These are phyloP conservation scores for Apaloderma vittatum DNA, from an alignment of 2,113 vertebrate genomes.

Conservation along the genomic window DNA sequence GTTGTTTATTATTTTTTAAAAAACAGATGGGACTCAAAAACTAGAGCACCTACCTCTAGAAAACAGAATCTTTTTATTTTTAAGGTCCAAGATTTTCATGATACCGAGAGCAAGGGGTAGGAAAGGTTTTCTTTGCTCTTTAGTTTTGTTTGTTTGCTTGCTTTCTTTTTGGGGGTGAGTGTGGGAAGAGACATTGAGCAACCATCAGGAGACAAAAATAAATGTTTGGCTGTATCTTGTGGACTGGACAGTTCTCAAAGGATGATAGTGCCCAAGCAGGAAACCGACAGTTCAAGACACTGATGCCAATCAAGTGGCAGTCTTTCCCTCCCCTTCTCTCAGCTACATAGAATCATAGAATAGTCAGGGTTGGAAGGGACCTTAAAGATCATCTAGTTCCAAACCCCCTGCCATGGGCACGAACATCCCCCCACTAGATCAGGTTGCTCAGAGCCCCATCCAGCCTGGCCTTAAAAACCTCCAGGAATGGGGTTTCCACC, in stretches of 20 bases:
- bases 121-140: background rate
- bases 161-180: background rate
- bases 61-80: background rate
- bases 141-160: no score
- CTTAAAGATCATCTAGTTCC: no score
- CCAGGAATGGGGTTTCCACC: no score
- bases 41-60: slow-evolving; percentile 4
- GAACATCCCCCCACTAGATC: no score
- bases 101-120: slow-evolving; percentile 17
- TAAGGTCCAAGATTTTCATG: background rate
- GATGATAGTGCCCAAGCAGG: background rate
- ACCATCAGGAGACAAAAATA: background rate
- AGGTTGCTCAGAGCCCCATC: no score
- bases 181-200: background rate
- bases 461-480: no score
- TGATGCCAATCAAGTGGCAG: background rate
- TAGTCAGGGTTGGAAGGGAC: no score
- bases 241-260: background rate
- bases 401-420: no score
- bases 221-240: background rate
- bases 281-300: slow-evolving; percentile 3
- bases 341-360: no score
- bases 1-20: background rate
- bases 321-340: slow-evolving; percentile 38
- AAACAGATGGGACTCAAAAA: background rate